phyloP scores from a whole-genome alignment of 2,797 vertebrate species.

The Syngnathus rostellatus region DNA sequence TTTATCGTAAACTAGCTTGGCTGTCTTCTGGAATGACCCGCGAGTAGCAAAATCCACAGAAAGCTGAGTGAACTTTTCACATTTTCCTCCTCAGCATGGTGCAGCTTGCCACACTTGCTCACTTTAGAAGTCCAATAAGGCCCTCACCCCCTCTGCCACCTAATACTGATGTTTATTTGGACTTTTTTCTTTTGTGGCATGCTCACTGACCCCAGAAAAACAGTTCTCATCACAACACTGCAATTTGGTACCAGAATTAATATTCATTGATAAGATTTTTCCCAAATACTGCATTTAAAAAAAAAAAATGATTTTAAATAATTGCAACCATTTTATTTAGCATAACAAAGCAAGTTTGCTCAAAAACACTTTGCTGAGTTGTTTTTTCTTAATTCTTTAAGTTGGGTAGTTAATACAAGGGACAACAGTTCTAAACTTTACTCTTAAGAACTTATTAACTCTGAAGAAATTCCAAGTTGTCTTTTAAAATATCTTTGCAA shows the following conservation, averaged over 20 bases:
- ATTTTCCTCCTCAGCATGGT: constrained; percentile 68
- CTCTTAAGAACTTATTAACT: too few species aligned
- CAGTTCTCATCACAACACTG: too few species aligned
- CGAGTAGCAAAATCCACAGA: constrained; percentile 30
- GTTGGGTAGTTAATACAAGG: too few species aligned
- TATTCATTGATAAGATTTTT: background rate
- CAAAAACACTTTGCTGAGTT: too few species aligned
- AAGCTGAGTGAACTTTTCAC: constrained; percentile 58
- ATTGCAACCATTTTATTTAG: too few species aligned
- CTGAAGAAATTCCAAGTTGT: too few species aligned
- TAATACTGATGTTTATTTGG: constrained; percentile 64
- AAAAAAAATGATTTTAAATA: too few species aligned
- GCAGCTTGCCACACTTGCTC: constrained; percentile 42
- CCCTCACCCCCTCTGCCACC: constrained; percentile 40
- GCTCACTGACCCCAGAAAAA: constrained; percentile 45
- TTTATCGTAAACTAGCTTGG: background rate
- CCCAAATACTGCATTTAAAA: background rate
- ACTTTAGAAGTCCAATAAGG: constrained; percentile 43
- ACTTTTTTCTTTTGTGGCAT: constrained; percentile 55
- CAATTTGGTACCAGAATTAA: background rate
- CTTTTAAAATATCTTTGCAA: background rate
- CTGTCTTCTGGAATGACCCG: background rate
- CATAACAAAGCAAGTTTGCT: too few species aligned
- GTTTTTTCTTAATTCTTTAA: too few species aligned
- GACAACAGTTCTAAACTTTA: too few species aligned